Evolutionary conservation across 2,113 vertebrate species (phyloP).

Genomic region (Lanius ludovicianus): DNA sequence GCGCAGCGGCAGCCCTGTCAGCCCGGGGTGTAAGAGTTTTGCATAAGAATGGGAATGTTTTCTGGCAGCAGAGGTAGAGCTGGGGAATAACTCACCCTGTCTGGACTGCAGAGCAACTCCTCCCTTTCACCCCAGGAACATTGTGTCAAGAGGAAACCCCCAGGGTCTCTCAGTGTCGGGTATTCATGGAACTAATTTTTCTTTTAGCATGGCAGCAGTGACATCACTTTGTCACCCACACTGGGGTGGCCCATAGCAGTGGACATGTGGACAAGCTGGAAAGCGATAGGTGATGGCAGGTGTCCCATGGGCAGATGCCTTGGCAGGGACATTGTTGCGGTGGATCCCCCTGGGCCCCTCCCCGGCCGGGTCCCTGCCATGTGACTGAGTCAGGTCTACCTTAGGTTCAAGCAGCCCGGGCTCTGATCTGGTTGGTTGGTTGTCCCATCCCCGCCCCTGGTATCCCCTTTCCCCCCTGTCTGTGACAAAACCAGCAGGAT

Average conservation of each 20-base stretch:
- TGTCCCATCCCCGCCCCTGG: no score
- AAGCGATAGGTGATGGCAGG: neutral
- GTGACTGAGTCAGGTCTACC: no score
- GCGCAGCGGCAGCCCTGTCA: neutral
- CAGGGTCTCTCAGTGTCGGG: neutral
- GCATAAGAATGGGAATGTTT: conserved; percentile 33
- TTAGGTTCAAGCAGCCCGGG: no score
- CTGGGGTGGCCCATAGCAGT: neutral
- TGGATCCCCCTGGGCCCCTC: no score
- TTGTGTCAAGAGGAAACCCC: neutral
- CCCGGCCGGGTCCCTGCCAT: no score
- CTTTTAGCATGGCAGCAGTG: neutral
- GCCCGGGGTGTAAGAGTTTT: neutral
- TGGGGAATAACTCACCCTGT: neutral
- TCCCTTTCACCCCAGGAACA: neutral
- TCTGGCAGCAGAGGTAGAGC: neutral
- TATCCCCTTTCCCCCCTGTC: no score
- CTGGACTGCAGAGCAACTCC: neutral
- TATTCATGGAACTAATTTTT: neutral
- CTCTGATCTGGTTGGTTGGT: no score
- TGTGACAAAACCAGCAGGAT: no score
- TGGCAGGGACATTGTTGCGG: neutral
- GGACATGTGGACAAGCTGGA: neutral
- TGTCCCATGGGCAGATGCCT: neutral
- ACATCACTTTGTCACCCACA: neutral